A percentile compares a stretch with the other conserved stretches of the same genome.
Evolutionary conservation across 2,888 invertebrate genomes (phyloP).

Genomic region (Lordiphosa andalusiaca): DNA sequence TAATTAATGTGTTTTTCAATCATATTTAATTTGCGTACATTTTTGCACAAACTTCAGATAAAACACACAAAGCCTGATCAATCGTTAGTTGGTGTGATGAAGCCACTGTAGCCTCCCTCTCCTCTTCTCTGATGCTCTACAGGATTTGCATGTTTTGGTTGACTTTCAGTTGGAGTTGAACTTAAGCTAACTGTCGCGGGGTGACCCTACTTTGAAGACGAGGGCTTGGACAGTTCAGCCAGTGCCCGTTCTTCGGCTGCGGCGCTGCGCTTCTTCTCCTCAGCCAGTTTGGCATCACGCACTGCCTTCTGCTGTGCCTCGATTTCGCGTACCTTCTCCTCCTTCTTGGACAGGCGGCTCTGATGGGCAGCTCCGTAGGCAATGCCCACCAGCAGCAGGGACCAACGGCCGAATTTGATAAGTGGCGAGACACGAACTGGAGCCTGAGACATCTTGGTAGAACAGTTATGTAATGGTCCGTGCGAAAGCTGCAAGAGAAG

Average conservation of each 20-base stretch:
- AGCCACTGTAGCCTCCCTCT: constrained; percentile 15
- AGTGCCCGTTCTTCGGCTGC: constrained; percentile 79
- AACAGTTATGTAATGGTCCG: constrained; percentile 72
- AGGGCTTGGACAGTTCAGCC: constrained; percentile 65
- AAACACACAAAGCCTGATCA: constrained; percentile 43
- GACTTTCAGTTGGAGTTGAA: constrained; percentile 25
- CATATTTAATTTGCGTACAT: constrained; percentile 50
- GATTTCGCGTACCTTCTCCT: constrained; percentile 84
- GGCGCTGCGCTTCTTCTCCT: constrained; percentile 85
- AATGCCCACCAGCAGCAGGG: constrained; percentile 86
- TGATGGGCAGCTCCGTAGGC: constrained; percentile 89
- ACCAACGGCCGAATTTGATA: constrained; percentile 92
- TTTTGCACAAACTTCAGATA: constrained; percentile 47
- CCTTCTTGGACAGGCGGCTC: constrained; percentile 85
- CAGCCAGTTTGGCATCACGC: constrained; percentile 86
- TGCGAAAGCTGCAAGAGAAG: constrained; percentile 47
- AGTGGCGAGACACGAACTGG: constrained; percentile 90
- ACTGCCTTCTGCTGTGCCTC: constrained; percentile 85
- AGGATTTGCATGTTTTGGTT: constrained; percentile 18
- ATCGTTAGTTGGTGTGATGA: constrained; percentile 25
- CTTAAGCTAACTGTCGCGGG: constrained; percentile 40
- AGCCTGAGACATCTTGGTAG: constrained; percentile 79
- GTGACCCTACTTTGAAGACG: constrained; percentile 35
- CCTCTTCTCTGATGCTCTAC: constrained; percentile 22
- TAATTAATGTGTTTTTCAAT: constrained; percentile 48